Percentiles rank a stretch among this genome's conserved stretches.
phyloP scores from a whole-genome alignment of 2,888 invertebrate genomes.

The Pyrgus malvae region DNA sequence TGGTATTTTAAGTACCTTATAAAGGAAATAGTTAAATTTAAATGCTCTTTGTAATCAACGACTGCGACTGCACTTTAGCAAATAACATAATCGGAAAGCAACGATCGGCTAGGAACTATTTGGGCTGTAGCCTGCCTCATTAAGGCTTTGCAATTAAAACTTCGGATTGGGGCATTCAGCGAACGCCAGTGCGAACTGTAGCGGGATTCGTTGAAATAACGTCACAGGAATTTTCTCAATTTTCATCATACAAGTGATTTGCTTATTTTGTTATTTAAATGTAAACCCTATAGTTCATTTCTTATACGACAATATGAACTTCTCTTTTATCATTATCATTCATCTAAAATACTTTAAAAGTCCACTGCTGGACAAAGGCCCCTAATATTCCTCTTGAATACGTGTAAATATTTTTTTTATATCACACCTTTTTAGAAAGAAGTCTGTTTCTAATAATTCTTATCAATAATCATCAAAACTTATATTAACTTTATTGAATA shows the following conservation, averaged over 20 bases:
- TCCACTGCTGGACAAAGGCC: too few species aligned
- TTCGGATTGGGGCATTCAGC: constrained; percentile 57
- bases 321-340: too few species aligned
- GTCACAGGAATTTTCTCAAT: constrained; percentile 42
- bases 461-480: too few species aligned
- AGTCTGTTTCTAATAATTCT: too few species aligned
- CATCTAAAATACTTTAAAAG: too few species aligned
- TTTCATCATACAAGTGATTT: constrained; percentile 40
- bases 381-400: too few species aligned
- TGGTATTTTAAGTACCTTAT: too few species aligned
- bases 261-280: constrained; percentile 28
- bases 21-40: too few species aligned
- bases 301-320: too few species aligned
- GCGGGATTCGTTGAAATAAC: constrained; percentile 54
- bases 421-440: too few species aligned
- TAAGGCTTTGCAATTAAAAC: constrained; percentile 74
- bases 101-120: constrained; percentile 39
- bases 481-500: too few species aligned
- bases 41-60: neutral
- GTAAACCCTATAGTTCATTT: neutral
- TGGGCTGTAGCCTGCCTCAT: constrained; percentile 60
- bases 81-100: constrained; percentile 50
- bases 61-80: constrained; percentile 29
- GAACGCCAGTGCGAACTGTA: constrained; percentile 54
- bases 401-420: too few species aligned